Evolutionary conservation across 2,888 invertebrate species (phyloP).

Genomic region (Exephanes ischioxanthus): DNA sequence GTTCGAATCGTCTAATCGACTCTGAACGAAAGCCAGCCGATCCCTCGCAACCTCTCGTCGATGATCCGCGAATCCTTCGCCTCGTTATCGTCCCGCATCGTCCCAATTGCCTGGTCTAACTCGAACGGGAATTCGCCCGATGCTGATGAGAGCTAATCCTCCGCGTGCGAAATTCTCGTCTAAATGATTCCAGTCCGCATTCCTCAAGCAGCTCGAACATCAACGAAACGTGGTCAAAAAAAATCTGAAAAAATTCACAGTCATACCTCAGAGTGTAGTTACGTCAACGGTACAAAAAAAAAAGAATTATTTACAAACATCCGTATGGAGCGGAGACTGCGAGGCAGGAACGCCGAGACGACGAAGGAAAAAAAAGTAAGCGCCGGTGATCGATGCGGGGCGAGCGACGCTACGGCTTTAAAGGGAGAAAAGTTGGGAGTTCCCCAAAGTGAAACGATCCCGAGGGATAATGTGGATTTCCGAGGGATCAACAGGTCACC

Average conservation of each 20-base stretch:
- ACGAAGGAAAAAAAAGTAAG: conserved; percentile 39
- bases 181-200: background rate
- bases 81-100: conserved; percentile 42
- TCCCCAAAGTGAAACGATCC: conserved; percentile 65
- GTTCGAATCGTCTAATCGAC: conserved; percentile 49
- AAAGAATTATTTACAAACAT: background rate
- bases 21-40: conserved; percentile 31
- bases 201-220: background rate
- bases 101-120: conserved; percentile 60
- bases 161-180: background rate
- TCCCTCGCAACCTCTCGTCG: conserved; percentile 40
- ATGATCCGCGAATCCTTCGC: conserved; percentile 35
- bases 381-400: conserved; percentile 27
- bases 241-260: conserved; percentile 8
- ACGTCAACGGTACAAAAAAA: background rate
- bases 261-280: background rate
- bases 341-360: background rate
- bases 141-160: background rate
- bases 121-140: conserved; percentile 47
- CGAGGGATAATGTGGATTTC: conserved; percentile 71
- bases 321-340: background rate
- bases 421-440: conserved; percentile 28
- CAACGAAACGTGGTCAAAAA: background rate
- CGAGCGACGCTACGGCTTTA: conserved; percentile 13
- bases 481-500: conserved; percentile 74